Evolutionary conservation across 2,888 invertebrate species (phyloP).

Genomic region (Microdon myrmicae): DNA sequence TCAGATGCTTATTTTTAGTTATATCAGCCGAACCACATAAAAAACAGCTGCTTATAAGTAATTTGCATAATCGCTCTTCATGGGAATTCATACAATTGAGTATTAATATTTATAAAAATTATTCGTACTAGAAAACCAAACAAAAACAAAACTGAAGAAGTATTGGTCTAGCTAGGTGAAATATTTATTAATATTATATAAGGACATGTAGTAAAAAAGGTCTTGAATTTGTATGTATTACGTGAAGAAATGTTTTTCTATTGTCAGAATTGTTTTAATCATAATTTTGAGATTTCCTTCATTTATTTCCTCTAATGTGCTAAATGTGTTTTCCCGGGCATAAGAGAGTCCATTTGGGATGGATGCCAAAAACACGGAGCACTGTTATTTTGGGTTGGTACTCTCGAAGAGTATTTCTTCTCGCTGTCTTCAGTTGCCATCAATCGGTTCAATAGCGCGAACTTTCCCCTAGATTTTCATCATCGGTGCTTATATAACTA

Average conservation of each 20-base stretch:
- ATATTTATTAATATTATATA: conserved; percentile 14
- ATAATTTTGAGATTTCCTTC: conserved; percentile 52
- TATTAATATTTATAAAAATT: not conserved
- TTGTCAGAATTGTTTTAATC: conserved; percentile 49
- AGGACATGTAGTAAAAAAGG: conserved; percentile 6
- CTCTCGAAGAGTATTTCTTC: conserved; percentile 65
- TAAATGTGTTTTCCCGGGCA: conserved; percentile 68
- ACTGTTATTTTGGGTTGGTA: conserved; percentile 65
- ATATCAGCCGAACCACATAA: conserved; percentile 37
- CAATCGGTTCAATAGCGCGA: conserved; percentile 68
- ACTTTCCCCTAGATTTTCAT: conserved; percentile 61
- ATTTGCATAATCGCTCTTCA: conserved; percentile 42
- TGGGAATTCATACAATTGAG: conserved; percentile 10
- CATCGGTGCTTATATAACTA: conserved; percentile 50
- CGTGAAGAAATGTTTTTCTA: conserved; percentile 44
- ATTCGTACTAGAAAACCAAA: not conserved
- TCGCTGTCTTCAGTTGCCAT: conserved; percentile 68
- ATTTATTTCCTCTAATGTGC: conserved; percentile 59
- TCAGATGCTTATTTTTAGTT: conserved; percentile 47
- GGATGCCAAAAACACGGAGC: conserved; percentile 66
- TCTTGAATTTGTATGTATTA: conserved; percentile 15
- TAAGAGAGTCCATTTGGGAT: conserved; percentile 67
- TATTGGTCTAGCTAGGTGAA: too few relatives aligned
- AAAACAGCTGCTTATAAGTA: conserved; percentile 34
- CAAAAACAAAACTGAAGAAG: conserved; percentile 3